Base-by-base conservation (phyloP, 2,113 vertebrate species). In the Vombatus ursinus region DNA sequence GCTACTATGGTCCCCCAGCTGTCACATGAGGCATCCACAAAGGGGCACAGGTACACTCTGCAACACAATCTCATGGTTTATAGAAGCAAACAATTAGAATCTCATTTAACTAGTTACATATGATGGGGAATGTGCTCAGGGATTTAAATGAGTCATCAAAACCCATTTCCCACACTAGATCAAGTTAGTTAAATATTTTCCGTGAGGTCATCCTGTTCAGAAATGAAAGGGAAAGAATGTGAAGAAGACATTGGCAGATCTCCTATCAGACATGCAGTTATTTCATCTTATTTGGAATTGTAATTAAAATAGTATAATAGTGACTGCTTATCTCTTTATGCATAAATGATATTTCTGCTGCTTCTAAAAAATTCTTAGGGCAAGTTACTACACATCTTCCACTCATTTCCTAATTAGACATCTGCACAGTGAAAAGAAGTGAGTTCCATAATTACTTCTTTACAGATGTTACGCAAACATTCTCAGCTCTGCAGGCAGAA, bases 111-210 rank as follows among this genome's bases (percentile, higher is more conserved):
- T 47, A 92, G 93, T 57, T 77, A 91, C 90, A 84, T 92, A 93
- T 96, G 50, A 9, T 91, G 96, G 96, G 89, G 92, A 96, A 90
- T 52, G 90, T 50, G 68, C 37, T 28, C 19, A 94, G 94, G 14
- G 52, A 93, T 96, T 94, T 96, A 48, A 95, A 94, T 89, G 52
- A 92, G 50, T 96, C 95, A 92, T 68, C 93, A 47, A 50, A 93
- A 52, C 12, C 6, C 4, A 92, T 94, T 95, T 93, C 53, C 95
- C 53, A 91, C 0, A 8, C 49, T 28, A 95, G 5, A 95, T 95
- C n/a, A 90, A 92, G n/a, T 47, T 92, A 57, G 25, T 90, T 95
- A 14, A 91, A 6, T 93, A 44, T 68, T 96, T 93, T 92, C n/a
- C 52, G 48, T 4, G 89, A 44, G 68, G 9, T 92, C 89, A 95